phyloP scores from a whole-genome alignment of 2,888 invertebrate species.

The Drosophila mimetica region DNA sequence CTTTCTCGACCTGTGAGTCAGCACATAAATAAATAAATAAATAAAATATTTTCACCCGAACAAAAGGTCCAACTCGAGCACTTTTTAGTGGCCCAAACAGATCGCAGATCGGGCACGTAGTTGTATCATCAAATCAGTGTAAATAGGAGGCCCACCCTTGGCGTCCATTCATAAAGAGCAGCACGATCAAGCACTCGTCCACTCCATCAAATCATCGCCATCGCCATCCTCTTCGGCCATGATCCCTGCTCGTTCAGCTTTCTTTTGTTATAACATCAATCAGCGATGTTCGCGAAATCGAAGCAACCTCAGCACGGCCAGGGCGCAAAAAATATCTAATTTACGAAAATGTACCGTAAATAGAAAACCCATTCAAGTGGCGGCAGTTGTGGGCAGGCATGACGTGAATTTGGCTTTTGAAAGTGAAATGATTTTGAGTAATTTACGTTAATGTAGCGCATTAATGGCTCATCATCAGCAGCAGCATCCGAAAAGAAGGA shows the following conservation, averaged over 20 bases:
- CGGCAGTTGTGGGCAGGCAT: constrained; percentile 47
- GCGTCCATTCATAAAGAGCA: constrained; percentile 43
- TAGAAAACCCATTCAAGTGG: constrained; percentile 35
- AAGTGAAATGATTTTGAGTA: constrained; percentile 60
- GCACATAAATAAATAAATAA: constrained; percentile 36
- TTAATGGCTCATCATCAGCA: constrained; percentile 64
- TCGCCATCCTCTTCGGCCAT: constrained; percentile 21
- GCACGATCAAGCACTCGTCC: constrained; percentile 22
- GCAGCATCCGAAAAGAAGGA: constrained; percentile 27
- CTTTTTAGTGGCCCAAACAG: constrained; percentile 19
- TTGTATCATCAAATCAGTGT: constrained; percentile 19
- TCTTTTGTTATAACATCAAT: constrained; percentile 56
- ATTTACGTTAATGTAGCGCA: constrained; percentile 58
- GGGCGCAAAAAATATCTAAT: constrained; percentile 37
- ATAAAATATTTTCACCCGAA: constrained; percentile 38
- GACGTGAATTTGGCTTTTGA: constrained; percentile 41
- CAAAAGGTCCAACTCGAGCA: constrained; percentile 12
- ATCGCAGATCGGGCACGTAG: constrained; percentile 23
- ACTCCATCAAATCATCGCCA: constrained; percentile 20
- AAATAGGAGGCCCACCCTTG: constrained; percentile 25
- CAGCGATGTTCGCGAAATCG: constrained; percentile 42
- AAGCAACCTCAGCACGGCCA: constrained; percentile 35
- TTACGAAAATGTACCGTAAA: constrained; percentile 39
- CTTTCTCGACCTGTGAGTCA: constrained; percentile 58
- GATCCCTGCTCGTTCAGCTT: constrained; percentile 49